Evolutionary conservation across 2,797 vertebrate genomes (phyloP), one percentile per base, ranked within the genome.

Genomic region (Oceanodroma leucorhoa): DNA sequence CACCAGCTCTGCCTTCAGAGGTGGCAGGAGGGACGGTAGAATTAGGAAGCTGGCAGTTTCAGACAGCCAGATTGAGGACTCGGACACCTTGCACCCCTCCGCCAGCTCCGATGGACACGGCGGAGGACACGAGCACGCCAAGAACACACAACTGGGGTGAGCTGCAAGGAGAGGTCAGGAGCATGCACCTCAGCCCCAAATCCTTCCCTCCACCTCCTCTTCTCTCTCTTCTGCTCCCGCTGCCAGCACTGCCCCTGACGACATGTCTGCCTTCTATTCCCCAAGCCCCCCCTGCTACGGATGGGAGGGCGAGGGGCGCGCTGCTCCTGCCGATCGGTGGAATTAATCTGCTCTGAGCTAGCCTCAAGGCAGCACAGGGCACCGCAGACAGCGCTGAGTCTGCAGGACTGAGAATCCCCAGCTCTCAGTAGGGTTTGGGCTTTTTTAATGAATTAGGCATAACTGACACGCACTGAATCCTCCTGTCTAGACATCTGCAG

Each of bases 401-500:
- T 83, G 95, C 94, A 95, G 89, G 65, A 76, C 85, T 36, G 69
- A 95, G 90, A 64, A 72, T 90, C 94, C 86, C 94, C 92, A 62
- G 94, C 83, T 89, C 94, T 30, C 85, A 0, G 29, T 30, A 87
- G 93, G 66, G 48, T 36, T 83, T 20, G 58, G 60, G 21, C 26
- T 81, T 72, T 84, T 87, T 8, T 51, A 89, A 94, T 90, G 95
- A 94, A 96, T 96, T 94, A 97, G 95, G 95, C 95, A 95, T 80
- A 91, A 95, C 87, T 96, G 95, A 82, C 93, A 96, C 87, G 83
- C 95, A 70, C 91, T 45, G 96, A 93, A 94, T 95, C 91, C 96
- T 97, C 95, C 95, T 82, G 96, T 97, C 96, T 97, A 97, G 96
- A 97, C 96, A 97, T 94, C 95, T 94, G 95, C 95, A 96, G 92